These are phyloP conservation scores for Alca torda DNA, from an alignment of 2,797 vertebrate species.

Conservation along the genomic window DNA sequence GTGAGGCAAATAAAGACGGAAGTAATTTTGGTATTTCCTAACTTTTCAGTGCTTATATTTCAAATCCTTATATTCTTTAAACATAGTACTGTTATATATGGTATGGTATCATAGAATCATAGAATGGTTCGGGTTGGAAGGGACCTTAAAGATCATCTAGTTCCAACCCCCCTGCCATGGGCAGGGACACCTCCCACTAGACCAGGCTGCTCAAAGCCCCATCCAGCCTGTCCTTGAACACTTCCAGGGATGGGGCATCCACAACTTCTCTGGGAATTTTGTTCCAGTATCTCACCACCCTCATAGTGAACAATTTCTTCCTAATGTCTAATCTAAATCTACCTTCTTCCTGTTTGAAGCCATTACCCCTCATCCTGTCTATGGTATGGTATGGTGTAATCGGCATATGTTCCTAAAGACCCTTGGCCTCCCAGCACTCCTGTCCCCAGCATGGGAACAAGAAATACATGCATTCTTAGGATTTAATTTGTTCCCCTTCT, in stretches of 20 bases:
- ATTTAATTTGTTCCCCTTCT: background rate
- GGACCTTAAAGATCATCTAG: background rate
- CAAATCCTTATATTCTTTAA: background rate
- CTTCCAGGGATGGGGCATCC: background rate
- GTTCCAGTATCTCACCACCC: background rate
- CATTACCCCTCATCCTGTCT: background rate
- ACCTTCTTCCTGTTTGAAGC: background rate
- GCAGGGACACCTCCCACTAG: background rate
- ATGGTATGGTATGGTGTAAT: too few relatives aligned
- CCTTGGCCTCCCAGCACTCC: background rate
- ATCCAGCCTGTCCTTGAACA: background rate
- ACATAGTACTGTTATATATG: background rate
- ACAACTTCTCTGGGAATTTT: background rate
- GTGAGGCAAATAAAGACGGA: background rate
- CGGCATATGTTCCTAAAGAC: background rate
- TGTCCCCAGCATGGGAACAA: background rate
- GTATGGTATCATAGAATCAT: background rate
- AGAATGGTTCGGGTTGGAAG: background rate
- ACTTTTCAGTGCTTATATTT: background rate
- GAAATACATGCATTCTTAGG: background rate
- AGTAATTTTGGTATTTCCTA: background rate
- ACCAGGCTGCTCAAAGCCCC: background rate
- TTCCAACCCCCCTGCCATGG: background rate
- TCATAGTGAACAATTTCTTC: background rate
- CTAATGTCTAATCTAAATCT: background rate